These are phyloP conservation scores for Oligia strigilis DNA, from an alignment of 2,888 invertebrate genomes.

Conservation along the genomic window DNA sequence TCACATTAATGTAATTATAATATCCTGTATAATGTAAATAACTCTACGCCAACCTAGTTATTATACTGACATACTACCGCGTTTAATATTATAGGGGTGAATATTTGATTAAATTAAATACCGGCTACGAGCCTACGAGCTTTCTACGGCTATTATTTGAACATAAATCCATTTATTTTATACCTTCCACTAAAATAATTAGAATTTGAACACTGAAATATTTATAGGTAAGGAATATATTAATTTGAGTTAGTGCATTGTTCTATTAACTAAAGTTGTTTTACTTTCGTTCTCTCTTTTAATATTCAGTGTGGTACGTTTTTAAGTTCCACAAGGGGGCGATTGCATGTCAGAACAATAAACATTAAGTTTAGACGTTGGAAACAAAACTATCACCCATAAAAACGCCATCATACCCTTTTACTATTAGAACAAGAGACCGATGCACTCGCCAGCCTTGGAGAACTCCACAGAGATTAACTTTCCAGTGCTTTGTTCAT, in stretches of 20 bases:
- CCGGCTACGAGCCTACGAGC: slow-evolving; percentile 23
- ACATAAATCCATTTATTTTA: slow-evolving; percentile 51
- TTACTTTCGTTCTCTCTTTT: not conserved
- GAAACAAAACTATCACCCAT: slow-evolving; percentile 71
- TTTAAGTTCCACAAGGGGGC: slow-evolving; percentile 56
- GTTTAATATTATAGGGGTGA: slow-evolving; percentile 49
- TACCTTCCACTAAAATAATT: slow-evolving; percentile 40
- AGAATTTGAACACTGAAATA: slow-evolving; percentile 36
- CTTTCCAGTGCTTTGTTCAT: slow-evolving; percentile 14
- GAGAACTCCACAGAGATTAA: slow-evolving; percentile 17
- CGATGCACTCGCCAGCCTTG: slow-evolving; percentile 51
- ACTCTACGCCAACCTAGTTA: slow-evolving; percentile 37
- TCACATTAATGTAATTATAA: slow-evolving; percentile 44
- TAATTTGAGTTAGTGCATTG: slow-evolving; percentile 39
- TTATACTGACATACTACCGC: slow-evolving; percentile 20
- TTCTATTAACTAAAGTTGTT: slow-evolving; percentile 19
- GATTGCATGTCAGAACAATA: slow-evolving; percentile 71
- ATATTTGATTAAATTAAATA: slow-evolving; percentile 54
- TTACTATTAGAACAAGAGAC: slow-evolving; percentile 67
- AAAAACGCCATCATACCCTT: slow-evolving; percentile 72
- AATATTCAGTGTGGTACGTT: slow-evolving; percentile 24
- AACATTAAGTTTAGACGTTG: slow-evolving; percentile 69
- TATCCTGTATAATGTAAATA: slow-evolving; percentile 36
- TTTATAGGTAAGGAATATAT: slow-evolving; percentile 2
- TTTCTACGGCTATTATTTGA: slow-evolving; percentile 26